phyloP scores from a whole-genome alignment of 2,888 invertebrate genomes.

The Andrena camellia region DNA sequence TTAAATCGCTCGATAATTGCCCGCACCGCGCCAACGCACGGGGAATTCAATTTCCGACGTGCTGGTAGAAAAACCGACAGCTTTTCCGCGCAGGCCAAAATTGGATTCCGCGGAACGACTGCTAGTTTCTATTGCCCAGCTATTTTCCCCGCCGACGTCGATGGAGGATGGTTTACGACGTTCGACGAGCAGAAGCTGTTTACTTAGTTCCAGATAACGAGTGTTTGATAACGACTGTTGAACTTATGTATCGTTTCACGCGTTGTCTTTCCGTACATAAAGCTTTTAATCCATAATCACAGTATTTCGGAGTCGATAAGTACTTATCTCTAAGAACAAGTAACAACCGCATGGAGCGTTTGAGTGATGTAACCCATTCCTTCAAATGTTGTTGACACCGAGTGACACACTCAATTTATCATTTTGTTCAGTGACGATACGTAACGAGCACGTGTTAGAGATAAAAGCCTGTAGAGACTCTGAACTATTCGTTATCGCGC shows the following conservation, averaged over 20 bases:
- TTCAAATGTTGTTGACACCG: too few species aligned
- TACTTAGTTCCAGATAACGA: background rate
- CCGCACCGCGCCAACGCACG: constrained; percentile 5
- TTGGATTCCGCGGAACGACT: constrained; percentile 31
- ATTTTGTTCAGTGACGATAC: too few species aligned
- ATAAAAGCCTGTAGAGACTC: too few species aligned
- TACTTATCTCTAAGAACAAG: too few species aligned
- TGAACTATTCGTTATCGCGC: too few species aligned
- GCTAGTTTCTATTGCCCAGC: background rate
- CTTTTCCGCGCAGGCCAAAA: constrained; percentile 38
- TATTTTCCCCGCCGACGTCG: background rate
- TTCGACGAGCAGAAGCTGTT: background rate
- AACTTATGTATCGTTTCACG: background rate
- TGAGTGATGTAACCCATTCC: too few species aligned
- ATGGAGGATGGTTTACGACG: background rate
- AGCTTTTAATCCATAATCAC: too few species aligned
- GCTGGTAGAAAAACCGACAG: constrained; percentile 24
- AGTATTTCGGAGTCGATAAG: too few species aligned
- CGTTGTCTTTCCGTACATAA: background rate
- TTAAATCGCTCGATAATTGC: constrained; percentile 54
- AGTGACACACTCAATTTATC: too few species aligned
- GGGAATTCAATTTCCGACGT: constrained; percentile 48
- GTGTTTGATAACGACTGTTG: background rate
- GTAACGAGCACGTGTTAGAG: too few species aligned
- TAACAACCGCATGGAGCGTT: too few species aligned